Percentiles rank a stretch among this genome's conserved stretches.
Conservation (phyloP, 2,113 vertebrate species). For the Microcebus murinus region DNA sequence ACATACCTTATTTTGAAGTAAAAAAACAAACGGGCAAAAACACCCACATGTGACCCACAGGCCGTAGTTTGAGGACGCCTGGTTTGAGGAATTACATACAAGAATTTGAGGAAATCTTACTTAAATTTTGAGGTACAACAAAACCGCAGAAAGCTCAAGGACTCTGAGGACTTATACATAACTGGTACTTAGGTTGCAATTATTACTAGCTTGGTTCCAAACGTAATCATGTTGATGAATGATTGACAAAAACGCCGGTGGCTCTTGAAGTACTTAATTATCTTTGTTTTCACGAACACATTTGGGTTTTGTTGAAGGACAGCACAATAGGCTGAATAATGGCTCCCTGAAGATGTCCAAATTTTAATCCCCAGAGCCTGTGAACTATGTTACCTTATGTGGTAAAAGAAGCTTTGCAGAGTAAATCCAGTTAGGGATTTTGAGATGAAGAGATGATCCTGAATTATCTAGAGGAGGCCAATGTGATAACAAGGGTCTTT, state of each 20-base stretch:
- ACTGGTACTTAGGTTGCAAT: not conserved
- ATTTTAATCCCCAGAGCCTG: not conserved
- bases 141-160: not conserved
- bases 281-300: not conserved
- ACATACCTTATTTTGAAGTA: too few species aligned
- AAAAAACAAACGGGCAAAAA: too few species aligned
- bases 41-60: too few species aligned
- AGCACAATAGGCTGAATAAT: not conserved
- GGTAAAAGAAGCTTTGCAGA: not conserved
- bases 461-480: not conserved
- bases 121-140: not conserved
- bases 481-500: not conserved
- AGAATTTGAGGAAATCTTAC: not conserved
- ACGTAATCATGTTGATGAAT: not conserved
- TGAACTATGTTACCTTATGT: not conserved
- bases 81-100: too few species aligned
- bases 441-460: not conserved
- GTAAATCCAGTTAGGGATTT: not conserved
- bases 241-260: not conserved
- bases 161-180: not conserved
- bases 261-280: not conserved
- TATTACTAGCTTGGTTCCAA: not conserved
- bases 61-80: too few species aligned
- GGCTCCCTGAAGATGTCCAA: not conserved
- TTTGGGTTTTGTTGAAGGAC: not conserved